These are phyloP conservation scores for Olivierus martensii DNA, from an alignment of 1,140 invertebrate genomes.

Conservation along the genomic window DNA sequence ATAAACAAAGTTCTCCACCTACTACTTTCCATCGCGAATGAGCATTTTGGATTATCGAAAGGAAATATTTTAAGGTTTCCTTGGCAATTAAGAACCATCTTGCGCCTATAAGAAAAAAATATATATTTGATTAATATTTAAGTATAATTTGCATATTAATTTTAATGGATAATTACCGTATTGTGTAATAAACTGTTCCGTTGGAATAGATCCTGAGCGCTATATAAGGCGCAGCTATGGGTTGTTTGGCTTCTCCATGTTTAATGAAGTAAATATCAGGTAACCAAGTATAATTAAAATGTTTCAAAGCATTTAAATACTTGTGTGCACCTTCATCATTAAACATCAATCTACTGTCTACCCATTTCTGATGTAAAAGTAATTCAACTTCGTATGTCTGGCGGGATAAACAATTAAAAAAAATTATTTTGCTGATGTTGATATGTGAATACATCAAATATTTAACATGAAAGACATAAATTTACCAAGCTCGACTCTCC, in stretches of 20 bases:
- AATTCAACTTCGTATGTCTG: constrained; percentile 93
- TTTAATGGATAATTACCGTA: constrained; percentile 36
- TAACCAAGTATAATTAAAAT: constrained; percentile 76
- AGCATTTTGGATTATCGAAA: constrained; percentile 84
- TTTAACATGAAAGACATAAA: background rate
- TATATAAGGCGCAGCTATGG: constrained; percentile 57
- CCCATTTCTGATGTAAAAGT: constrained; percentile 76
- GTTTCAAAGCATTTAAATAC: constrained; percentile 76
- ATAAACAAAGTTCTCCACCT: constrained; percentile 1
- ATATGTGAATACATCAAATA: background rate
- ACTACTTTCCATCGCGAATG: constrained; percentile 66
- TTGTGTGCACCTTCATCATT: constrained; percentile 70
- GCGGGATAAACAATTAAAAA: background rate
- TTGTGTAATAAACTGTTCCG: constrained; percentile 79
- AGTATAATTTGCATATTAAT: background rate
- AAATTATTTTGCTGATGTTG: too few relatives aligned
- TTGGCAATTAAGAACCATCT: constrained; percentile 78
- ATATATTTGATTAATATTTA: background rate
- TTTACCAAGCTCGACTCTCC: constrained; percentile 81
- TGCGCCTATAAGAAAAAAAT: constrained; percentile 39
- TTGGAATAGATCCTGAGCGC: constrained; percentile 75
- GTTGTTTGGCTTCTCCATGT: constrained; percentile 77
- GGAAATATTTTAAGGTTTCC: constrained; percentile 84
- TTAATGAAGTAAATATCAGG: constrained; percentile 89
- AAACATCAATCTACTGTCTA: constrained; percentile 67